Base-by-base conservation (phyloP, 2,113 vertebrate species). In the Neoarius graeffei region DNA sequence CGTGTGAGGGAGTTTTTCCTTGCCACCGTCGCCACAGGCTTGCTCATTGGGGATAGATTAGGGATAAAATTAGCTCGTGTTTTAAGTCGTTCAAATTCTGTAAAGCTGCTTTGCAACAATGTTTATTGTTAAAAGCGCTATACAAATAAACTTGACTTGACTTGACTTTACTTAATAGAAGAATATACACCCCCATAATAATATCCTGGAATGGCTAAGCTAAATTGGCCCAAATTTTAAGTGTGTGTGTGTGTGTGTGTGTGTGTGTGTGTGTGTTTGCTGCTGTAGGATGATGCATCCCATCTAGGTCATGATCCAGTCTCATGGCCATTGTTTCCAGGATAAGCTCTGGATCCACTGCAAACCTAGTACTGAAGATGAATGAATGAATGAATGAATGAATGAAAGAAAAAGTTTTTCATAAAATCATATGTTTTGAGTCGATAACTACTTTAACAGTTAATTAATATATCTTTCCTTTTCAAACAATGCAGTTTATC, bases 381-480 rank as follows among this genome's bases (percentile, higher is more conserved):
- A 11, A 54, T 79, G 50, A 13, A 77, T 50, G 74, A 13, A 56
- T 56, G 74, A 13, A 56, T 56, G 25, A 4, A 57, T 57, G 52
- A 27, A 56, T 15, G 14, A 71, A 30, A 19, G 4, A 35, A 7
- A 76, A 10, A 77, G 50, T 5, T 3, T 56, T 52, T 27, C 11
- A 76, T 10, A 77, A 77, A 77, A 52, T 74, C 48, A 74, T 42
- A 69, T 7, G 5, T 42, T 73, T 73, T 35, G 7, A 35, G 15
- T 50, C 52, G 5, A 50, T 4, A 50, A 23, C 20, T 76, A 11
- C 8, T 52, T 76, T 71, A 73, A 73, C 19, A 76, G 6, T 42
- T 73, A 50, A n/a, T 79, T 89, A 8, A 52, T 62, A 67, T 87
- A 13, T 80, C n/a, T 48, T 56, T 48, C 82, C 62, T 15, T 87